phyloP scores from a whole-genome alignment of 2,888 invertebrate species.

The Caenorhabditis macrosperma region DNA sequence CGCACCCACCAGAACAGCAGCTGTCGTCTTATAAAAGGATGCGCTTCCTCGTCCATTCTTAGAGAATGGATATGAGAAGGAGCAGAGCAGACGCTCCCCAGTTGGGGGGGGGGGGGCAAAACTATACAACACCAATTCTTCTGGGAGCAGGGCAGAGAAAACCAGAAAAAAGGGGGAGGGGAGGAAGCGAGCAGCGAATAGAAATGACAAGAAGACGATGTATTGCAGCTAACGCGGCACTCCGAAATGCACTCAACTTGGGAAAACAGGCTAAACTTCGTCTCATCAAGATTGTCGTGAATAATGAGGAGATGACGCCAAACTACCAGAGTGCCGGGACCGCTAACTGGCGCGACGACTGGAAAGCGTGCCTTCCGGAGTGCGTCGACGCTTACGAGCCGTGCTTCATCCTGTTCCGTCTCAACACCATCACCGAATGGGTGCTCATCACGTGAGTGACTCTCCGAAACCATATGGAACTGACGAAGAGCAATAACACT shows the following conservation, averaged over 20 bases:
- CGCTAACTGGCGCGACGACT: conserved; percentile 78
- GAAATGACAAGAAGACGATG: conserved; percentile 46
- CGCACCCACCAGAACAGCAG: conserved; percentile 8
- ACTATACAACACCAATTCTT: conserved; percentile 56
- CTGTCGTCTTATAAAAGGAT: conserved; percentile 35
- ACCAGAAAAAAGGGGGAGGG: conserved; percentile 2
- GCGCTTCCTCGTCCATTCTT: not conserved
- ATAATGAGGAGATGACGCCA: conserved; percentile 74
- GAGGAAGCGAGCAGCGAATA: conserved; percentile 4
- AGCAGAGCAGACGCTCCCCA: not conserved
- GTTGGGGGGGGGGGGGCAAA: not conserved
- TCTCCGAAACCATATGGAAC: not conserved
- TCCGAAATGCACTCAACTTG: conserved; percentile 76
- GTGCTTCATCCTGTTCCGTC: conserved; percentile 90
- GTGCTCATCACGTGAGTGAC: conserved; percentile 82
- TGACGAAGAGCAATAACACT: not conserved
- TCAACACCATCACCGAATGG: conserved; percentile 89
- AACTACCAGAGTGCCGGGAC: conserved; percentile 74
- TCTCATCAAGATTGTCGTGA: conserved; percentile 79
- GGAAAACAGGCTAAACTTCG: conserved; percentile 78
- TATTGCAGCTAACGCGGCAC: conserved; percentile 77
- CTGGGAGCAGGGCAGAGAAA: conserved; percentile 35
- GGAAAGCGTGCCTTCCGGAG: conserved; percentile 75
- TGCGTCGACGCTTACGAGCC: conserved; percentile 84
- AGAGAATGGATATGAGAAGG: not conserved